Percentiles rank a stretch among this genome's conserved stretches.
Conservation (phyloP, 2,113 vertebrate genomes). For the Cebidichthys violaceus region DNA sequence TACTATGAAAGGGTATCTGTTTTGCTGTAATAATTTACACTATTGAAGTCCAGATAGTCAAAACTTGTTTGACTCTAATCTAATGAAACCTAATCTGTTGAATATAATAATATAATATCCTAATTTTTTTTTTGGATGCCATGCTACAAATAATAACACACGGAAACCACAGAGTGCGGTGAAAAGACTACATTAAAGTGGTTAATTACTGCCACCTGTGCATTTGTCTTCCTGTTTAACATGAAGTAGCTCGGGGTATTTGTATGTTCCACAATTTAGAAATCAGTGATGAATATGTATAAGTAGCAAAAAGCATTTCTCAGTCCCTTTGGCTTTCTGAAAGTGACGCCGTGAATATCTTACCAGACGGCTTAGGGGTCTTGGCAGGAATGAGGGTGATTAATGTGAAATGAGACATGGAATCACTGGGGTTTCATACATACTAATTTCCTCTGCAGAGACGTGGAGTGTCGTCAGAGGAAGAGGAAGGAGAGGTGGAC, state of each 20-base stretch:
- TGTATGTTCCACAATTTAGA: neutral
- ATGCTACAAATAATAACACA: neutral
- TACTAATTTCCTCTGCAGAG: constrained; percentile 80
- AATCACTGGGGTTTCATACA: neutral
- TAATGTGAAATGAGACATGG: neutral
- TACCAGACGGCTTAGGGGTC: neutral
- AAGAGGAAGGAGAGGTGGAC: constrained; percentile 95
- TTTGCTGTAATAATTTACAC: neutral
- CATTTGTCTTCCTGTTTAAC: constrained; percentile 3
- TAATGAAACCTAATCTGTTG: neutral
- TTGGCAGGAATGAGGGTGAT: neutral
- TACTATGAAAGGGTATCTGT: neutral
- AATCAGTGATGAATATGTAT: neutral
- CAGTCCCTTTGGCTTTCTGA: neutral
- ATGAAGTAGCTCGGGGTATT: neutral
- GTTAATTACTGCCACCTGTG: constrained; percentile 5
- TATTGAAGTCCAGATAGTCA: neutral
- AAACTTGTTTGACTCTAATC: neutral
- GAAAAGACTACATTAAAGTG: neutral
- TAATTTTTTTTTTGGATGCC: neutral
- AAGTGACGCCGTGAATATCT: neutral
- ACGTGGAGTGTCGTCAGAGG: constrained; percentile 92
- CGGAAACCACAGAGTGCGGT: neutral
- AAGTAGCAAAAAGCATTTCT: neutral
- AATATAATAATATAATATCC: neutral